Conservation (phyloP, 2,797 vertebrate species). For the Enteromius treurensis region DNA sequence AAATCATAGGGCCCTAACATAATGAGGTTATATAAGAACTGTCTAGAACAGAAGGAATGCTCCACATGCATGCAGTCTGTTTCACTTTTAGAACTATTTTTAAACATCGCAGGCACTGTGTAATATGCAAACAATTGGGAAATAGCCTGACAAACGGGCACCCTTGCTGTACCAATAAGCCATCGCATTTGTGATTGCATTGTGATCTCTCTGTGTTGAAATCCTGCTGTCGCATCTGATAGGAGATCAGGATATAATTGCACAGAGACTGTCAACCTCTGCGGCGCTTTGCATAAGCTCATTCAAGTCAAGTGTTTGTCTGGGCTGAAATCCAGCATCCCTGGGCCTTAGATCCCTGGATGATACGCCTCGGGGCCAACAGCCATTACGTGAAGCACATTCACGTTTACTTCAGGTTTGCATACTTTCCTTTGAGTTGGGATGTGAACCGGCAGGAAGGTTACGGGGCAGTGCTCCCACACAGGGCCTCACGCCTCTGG, state of each 20-base stretch:
- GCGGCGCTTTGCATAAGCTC: conserved; percentile 61
- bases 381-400: conserved; percentile 1
- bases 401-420: conserved; percentile 19
- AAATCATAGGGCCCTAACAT: neutral
- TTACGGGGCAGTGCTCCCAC: neutral
- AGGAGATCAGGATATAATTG: conserved; percentile 25
- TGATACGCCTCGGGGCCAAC: neutral
- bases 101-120: neutral
- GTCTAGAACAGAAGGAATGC: neutral
- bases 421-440: conserved; percentile 20
- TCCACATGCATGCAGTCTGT: neutral
- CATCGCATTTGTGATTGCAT: neutral
- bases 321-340: conserved; percentile 54
- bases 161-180: neutral
- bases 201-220: neutral
- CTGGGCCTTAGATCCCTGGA: conserved; percentile 5
- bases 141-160: neutral
- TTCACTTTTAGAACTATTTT: neutral
- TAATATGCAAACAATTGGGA: neutral
- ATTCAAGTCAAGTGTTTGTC: conserved; percentile 30
- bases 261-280: conserved; percentile 34
- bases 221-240: conserved; percentile 24
- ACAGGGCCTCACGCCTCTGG: neutral
- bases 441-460: neutral
- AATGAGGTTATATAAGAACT: neutral